Percentiles rank a stretch among this genome's conserved stretches.
These are phyloP conservation scores for Eumacrocentrus americanus DNA, from an alignment of 2,888 invertebrate species.

Conservation along the genomic window DNA sequence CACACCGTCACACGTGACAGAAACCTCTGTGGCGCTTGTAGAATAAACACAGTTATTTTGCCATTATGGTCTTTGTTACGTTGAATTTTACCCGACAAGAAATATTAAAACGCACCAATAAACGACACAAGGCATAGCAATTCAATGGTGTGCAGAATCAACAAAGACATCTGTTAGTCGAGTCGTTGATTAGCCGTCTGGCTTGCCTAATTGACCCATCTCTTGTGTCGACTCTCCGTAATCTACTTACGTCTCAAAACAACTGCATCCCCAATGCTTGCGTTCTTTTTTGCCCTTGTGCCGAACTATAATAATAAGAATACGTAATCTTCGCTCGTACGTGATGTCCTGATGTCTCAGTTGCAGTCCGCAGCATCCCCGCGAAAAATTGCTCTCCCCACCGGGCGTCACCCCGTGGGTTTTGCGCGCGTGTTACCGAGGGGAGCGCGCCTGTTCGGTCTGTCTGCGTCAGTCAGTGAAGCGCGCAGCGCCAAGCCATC, in stretches of 20 bases:
- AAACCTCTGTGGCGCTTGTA: neutral
- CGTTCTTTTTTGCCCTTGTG: no score
- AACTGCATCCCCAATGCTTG: neutral
- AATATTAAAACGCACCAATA: no score
- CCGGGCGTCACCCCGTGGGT: no score
- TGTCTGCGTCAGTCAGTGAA: constrained; percentile 38
- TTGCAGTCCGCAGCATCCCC: constrained; percentile 10
- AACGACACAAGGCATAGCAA: no score
- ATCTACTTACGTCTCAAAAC: neutral
- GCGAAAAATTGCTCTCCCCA: neutral
- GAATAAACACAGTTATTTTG: constrained; percentile 6
- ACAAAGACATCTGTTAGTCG: constrained; percentile 3
- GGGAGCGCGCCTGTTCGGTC: constrained; percentile 15
- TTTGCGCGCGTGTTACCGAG: constrained; percentile 12
- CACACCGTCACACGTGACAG: constrained; percentile 21
- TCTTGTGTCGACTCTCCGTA: neutral
- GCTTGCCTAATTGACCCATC: constrained; percentile 4
- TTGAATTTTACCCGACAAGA: no score
- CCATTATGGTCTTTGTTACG: no score
- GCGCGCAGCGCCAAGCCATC: constrained; percentile 42
- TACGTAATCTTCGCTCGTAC: no score
- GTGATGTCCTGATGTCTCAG: no score
- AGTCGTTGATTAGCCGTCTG: neutral
- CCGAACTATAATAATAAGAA: no score
- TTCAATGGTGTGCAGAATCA: no score